phyloP scores from a whole-genome alignment of 2,888 invertebrate genomes.

The Lampropteryx suffumata region DNA sequence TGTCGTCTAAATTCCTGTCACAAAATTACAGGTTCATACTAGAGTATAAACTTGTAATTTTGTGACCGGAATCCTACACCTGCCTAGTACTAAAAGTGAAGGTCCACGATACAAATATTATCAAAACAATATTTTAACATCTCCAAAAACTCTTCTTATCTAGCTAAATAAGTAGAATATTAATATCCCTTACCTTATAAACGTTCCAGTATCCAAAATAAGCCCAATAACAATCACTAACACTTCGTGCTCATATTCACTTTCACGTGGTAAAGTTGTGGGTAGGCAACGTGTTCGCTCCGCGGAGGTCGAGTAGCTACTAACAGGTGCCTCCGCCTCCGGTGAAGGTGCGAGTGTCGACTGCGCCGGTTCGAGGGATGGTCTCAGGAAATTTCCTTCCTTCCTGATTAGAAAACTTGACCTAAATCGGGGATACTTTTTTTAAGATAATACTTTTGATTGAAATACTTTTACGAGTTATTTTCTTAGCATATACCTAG shows the following conservation, averaged over 20 bases:
- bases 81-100: neutral
- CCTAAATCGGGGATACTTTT: too few species aligned
- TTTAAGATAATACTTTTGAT: too few species aligned
- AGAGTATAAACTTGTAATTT: too few species aligned
- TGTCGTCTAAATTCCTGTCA: too few species aligned
- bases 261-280: constrained; percentile 12
- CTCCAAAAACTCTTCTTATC: too few species aligned
- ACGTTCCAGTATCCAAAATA: constrained; percentile 22
- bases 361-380: constrained; percentile 41
- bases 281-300: constrained; percentile 48
- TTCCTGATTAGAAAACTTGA: constrained; percentile 32
- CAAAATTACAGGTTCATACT: too few species aligned
- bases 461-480: too few species aligned
- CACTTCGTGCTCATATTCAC: constrained; percentile 30
- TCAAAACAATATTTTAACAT: too few species aligned
- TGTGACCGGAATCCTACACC: neutral
- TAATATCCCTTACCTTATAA: constrained; percentile 15
- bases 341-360: constrained; percentile 58
- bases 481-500: too few species aligned
- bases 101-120: neutral
- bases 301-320: constrained; percentile 68
- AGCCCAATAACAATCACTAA: constrained; percentile 24
- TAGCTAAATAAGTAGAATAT: too few species aligned
- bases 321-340: constrained; percentile 47
- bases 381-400: constrained; percentile 42